phyloP scores from a whole-genome alignment of 2,888 invertebrate species.

The Agrilus mali region DNA sequence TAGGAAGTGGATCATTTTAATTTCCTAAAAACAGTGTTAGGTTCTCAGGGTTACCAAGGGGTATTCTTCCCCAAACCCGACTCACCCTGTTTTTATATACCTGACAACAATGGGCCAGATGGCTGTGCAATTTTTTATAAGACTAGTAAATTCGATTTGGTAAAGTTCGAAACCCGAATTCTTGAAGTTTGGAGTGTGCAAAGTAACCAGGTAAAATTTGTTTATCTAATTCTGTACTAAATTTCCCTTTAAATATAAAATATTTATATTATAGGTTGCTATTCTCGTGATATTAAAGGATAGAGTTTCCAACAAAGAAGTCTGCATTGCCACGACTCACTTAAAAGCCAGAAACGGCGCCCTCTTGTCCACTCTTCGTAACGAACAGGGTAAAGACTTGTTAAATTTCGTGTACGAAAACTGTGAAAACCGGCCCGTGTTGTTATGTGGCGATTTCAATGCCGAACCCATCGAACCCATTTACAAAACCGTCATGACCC shows the following conservation, averaged over 20 bases:
- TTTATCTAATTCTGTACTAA: background rate
- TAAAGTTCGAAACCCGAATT: constrained; percentile 43
- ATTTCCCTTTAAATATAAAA: too few species aligned
- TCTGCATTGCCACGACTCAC: constrained; percentile 60
- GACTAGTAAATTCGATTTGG: constrained; percentile 46
- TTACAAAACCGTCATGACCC: constrained; percentile 44
- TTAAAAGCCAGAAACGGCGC: constrained; percentile 60
- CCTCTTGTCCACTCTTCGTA: constrained; percentile 49
- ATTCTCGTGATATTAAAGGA: constrained; percentile 43
- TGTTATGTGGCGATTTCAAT: constrained; percentile 66
- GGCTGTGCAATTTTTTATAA: constrained; percentile 67
- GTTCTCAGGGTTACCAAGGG: constrained; percentile 52
- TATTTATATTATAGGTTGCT: constrained; percentile 37
- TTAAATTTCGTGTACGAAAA: constrained; percentile 41
- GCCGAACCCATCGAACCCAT: constrained; percentile 61
- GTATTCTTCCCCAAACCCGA: constrained; percentile 65
- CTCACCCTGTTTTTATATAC: constrained; percentile 60
- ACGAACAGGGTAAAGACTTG: constrained; percentile 59
- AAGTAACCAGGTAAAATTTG: constrained; percentile 48
- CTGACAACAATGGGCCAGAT: constrained; percentile 63
- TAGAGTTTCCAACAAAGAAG: constrained; percentile 42
- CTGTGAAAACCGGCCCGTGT: constrained; percentile 40
- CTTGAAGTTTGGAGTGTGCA: constrained; percentile 62
- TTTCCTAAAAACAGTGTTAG: constrained; percentile 48
- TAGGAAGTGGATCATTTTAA: constrained; percentile 67